phyloP scores from a whole-genome alignment of 2,888 invertebrate genomes.

The Chymomyza procnemis region DNA sequence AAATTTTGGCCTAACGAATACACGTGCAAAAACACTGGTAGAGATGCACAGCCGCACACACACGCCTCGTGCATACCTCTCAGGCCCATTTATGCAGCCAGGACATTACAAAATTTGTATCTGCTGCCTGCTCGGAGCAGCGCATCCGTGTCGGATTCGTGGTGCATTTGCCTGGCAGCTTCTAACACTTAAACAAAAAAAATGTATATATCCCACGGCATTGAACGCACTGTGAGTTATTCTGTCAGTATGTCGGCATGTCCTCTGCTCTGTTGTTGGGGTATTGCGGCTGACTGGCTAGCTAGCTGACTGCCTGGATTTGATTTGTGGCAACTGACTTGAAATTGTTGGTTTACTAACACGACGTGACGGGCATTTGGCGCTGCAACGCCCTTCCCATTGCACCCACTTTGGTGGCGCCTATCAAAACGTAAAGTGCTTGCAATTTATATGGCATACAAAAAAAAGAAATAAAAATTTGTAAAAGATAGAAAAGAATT shows the following conservation, averaged over 20 bases:
- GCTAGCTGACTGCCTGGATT: slow-evolving; percentile 2
- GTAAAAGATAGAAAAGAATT: neutral
- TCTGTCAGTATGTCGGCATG: neutral
- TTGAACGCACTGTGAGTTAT: neutral
- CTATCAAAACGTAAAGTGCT: slow-evolving; percentile 67
- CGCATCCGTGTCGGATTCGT: slow-evolving; percentile 7
- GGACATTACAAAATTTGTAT: slow-evolving; percentile 70
- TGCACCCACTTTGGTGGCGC: slow-evolving; percentile 23
- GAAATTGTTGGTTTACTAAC: slow-evolving; percentile 45
- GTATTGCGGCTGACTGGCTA: neutral
- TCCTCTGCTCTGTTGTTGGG: neutral
- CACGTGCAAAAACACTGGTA: slow-evolving; percentile 52
- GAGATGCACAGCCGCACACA: neutral
- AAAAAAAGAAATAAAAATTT: too few relatives aligned
- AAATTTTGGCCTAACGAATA: slow-evolving; percentile 69
- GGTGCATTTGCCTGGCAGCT: neutral
- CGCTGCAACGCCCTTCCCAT: slow-evolving; percentile 30
- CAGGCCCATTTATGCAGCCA: slow-evolving; percentile 2
- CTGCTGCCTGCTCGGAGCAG: slow-evolving; percentile 49
- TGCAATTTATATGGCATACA: slow-evolving; percentile 55
- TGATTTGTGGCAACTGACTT: slow-evolving; percentile 57
- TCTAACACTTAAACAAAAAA: neutral
- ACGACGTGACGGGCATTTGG: slow-evolving; percentile 63
- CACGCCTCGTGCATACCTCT: neutral
- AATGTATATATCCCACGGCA: slow-evolving; percentile 23